Evolutionary conservation across 2,113 vertebrate genomes (phyloP).

Genomic region (Solea senegalensis): DNA sequence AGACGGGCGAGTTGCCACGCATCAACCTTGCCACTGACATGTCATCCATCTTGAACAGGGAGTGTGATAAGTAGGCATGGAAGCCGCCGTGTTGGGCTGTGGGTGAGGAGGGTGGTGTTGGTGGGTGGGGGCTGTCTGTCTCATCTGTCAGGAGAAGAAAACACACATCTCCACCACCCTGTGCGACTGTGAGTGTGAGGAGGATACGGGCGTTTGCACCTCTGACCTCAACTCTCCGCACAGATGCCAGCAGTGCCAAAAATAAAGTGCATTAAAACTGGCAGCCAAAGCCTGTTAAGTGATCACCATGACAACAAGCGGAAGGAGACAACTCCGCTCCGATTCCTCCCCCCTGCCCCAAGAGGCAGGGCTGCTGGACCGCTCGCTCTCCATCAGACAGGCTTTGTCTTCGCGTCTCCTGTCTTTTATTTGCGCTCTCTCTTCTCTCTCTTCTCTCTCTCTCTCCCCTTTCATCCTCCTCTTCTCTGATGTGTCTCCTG

Average conservation of each 20-base stretch:
- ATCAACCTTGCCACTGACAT: slow-evolving; percentile 29
- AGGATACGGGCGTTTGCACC: slow-evolving; percentile 19
- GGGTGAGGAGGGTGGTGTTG: background rate
- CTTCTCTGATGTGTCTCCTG: slow-evolving; percentile 37
- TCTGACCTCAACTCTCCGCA: slow-evolving; percentile 24
- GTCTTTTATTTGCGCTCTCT: slow-evolving; percentile 21
- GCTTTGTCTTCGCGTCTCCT: slow-evolving; percentile 20
- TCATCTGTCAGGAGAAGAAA: slow-evolving; percentile 32
- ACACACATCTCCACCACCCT: slow-evolving; percentile 31
- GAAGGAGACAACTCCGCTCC: slow-evolving; percentile 39
- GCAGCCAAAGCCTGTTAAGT: slow-evolving; percentile 61
- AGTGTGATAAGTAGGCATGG: slow-evolving; percentile 37
- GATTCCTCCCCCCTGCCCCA: slow-evolving; percentile 3
- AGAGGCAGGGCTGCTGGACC: slow-evolving; percentile 52
- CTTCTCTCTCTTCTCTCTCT: background rate
- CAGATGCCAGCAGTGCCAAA: slow-evolving; percentile 56
- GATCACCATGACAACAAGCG: slow-evolving; percentile 77
- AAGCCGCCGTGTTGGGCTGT: slow-evolving; percentile 1
- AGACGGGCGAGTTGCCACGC: slow-evolving; percentile 34
- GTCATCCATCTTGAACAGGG: slow-evolving; percentile 42
- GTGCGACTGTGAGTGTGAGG: background rate
- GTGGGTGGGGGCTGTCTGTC: background rate
- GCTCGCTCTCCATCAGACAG: slow-evolving; percentile 34
- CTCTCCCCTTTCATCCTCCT: slow-evolving; percentile 26
- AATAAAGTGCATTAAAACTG: slow-evolving; percentile 70